A percentile compares a stretch with the other conserved stretches of the same genome.
Conservation (phyloP, 2,113 vertebrate species). For the Hydrochoerus hydrochaeris region DNA sequence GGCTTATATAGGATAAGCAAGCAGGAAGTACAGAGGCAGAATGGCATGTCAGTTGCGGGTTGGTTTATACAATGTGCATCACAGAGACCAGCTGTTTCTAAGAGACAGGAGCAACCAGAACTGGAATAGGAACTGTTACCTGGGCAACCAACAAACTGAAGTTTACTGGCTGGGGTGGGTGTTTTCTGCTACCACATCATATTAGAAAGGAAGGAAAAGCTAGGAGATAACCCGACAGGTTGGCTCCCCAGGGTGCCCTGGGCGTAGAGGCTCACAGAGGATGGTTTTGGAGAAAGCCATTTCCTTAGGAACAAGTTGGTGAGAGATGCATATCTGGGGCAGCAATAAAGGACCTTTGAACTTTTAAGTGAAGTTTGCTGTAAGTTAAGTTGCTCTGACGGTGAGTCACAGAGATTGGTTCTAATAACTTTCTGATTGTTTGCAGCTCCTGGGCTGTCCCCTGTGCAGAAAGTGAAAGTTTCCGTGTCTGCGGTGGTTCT, state of each 20-base stretch:
- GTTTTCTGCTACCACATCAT: background rate
- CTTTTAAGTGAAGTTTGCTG: background rate
- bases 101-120: background rate
- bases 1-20: background rate
- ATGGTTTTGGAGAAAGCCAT: background rate
- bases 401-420: background rate
- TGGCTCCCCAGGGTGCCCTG: too few species aligned
- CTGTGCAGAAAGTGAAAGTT: constrained; percentile 57
- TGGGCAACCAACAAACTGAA: too few species aligned
- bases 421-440: background rate
- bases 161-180: too few species aligned
- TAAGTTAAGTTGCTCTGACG: background rate
- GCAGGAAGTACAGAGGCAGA: background rate
- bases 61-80: too few species aligned
- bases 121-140: background rate
- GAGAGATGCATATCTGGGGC: background rate
- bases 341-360: background rate
- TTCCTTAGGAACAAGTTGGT: background rate
- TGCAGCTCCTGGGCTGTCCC: constrained; percentile 67
- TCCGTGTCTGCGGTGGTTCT: constrained; percentile 62
- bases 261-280: background rate
- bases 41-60: background rate
- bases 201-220: background rate
- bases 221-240: background rate
- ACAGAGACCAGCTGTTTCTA: too few species aligned